Conservation (phyloP, 2,797 vertebrate genomes). For the Otus scops region DNA sequence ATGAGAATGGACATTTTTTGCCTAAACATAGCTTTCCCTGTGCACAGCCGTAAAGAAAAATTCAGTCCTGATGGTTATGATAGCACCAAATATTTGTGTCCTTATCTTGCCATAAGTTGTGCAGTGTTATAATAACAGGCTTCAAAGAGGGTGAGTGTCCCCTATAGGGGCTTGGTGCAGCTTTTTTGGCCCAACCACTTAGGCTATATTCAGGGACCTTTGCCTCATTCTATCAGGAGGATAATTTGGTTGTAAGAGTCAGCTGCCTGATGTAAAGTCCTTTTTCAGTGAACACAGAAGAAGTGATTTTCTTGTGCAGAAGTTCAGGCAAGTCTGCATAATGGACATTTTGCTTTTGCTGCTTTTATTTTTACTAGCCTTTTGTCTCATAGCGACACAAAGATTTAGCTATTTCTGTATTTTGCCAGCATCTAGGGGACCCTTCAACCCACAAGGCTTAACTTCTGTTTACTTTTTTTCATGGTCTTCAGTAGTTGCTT, state of each 20-base stretch:
- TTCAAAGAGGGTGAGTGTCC: background rate
- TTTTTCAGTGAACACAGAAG: background rate
- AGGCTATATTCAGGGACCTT: background rate
- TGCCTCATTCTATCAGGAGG: background rate
- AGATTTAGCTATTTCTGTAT: background rate
- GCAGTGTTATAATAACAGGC: background rate
- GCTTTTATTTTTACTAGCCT: background rate
- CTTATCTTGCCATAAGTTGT: background rate
- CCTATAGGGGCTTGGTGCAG: background rate
- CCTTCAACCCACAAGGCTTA: background rate
- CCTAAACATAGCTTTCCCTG: background rate
- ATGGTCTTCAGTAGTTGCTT: background rate
- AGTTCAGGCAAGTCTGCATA: background rate
- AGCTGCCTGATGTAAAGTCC: background rate
- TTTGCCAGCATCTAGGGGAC: background rate
- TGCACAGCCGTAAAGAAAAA: background rate
- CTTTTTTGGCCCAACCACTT: background rate
- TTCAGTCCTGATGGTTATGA: background rate
- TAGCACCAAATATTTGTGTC: background rate
- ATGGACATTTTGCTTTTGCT: background rate
- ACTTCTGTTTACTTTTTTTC: background rate
- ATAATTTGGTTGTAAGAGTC: background rate
- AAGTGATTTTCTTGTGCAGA: background rate
- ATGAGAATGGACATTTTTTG: background rate
- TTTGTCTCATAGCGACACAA: background rate